Evolutionary conservation across 2,113 vertebrate species (phyloP), one percentile per base, ranked within the genome.

Genomic region (Hemiscyllium ocellatum): DNA sequence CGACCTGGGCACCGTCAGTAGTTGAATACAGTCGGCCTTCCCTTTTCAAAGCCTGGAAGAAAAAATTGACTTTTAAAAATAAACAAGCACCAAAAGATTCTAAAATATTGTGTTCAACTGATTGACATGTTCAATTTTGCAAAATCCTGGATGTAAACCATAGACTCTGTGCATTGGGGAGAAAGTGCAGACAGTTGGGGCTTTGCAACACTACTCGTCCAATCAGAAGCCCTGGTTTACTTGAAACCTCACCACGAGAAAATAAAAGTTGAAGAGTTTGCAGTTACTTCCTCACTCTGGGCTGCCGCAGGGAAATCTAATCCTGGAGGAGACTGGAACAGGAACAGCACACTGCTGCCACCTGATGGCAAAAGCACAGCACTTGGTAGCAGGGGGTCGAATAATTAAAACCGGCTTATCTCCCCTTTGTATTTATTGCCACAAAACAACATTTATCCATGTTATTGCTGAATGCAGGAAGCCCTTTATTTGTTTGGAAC

Each of bases 321-420:
- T 22, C 5, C 37, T 83, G 80, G 89, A 37, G 61, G n/a, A 33
- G 89, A n/a, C n/a, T n/a, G 56, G 4, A 20, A 65, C 33, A 68
- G 29, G 19, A 93, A 37, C 8, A 66, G 61, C 89, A 93, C 89
- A 47, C 89, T 37, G 61, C 89, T 93, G 89, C 89, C 89, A 93
- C 89, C 89, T 68, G 68, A 61, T 68, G 89, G 19, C 61, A 15
- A 68, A 1, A 19, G 33, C 4, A 0, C 33, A 91, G 89, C 29
- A 66, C n/a, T 1, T 61, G 22, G 61, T 24, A n/a, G 17, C 61
- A 37, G 8, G 15, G 6, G 29, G 15, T 26, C 50, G 12, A 89
- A 29, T 50, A 89, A 89, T 29, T 29, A 50, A 56, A 61, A 29
- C 65, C 52, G 29, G 52, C 29, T 5, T 17, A 4, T 13, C 15